Conservation (phyloP, 2,888 invertebrate species). For the Trisateles emortualis region DNA sequence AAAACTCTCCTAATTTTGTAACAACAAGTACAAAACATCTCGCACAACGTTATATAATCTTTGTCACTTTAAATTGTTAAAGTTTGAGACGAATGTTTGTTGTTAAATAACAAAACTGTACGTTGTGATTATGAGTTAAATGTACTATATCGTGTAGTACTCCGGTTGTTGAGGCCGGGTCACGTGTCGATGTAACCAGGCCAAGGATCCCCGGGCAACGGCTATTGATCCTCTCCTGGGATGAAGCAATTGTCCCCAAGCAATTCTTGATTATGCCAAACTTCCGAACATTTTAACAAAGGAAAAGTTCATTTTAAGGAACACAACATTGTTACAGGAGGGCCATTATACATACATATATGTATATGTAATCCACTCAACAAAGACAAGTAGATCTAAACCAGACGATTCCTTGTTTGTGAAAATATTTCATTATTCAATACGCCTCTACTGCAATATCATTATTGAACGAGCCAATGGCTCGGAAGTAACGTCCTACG, state of each 20-base stretch:
- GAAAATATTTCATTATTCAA: background rate
- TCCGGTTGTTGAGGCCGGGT: slow-evolving; percentile 54
- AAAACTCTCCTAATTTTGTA: background rate
- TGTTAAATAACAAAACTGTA: background rate
- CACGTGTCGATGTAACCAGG: slow-evolving; percentile 62
- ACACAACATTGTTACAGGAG: too few species aligned
- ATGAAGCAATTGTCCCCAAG: slow-evolving; percentile 22
- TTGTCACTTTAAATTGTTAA: background rate
- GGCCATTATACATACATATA: too few species aligned
- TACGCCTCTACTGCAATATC: background rate
- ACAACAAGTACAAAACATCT: background rate
- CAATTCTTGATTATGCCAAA: background rate
- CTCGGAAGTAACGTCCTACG: slow-evolving; percentile 6
- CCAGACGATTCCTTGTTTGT: background rate
- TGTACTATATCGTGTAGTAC: slow-evolving; percentile 1
- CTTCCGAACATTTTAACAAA: background rate
- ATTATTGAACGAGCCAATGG: slow-evolving; percentile 8
- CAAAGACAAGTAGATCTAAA: too few species aligned
- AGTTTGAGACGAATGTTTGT: background rate
- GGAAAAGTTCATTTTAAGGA: background rate
- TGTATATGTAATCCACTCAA: too few species aligned
- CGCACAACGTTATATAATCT: background rate
- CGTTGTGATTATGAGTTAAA: slow-evolving; percentile 3
- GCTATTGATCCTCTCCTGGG: slow-evolving; percentile 49
- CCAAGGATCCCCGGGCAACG: slow-evolving; percentile 64